Conservation (phyloP, 2,113 vertebrate species). For the Pyxicephalus adspersus region DNA sequence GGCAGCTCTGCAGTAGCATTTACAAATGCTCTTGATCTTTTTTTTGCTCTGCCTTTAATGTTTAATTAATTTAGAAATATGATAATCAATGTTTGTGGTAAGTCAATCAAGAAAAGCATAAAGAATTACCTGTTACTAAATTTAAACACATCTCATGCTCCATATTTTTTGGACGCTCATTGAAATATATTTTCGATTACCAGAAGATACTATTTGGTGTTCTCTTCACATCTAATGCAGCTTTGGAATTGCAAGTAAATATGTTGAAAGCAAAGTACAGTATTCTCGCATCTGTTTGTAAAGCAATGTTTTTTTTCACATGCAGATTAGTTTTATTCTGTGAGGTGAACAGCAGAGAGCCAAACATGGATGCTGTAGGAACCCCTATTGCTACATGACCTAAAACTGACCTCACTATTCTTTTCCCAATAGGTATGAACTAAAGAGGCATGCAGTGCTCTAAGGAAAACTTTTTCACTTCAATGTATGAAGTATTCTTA, state of each 20-base stretch:
- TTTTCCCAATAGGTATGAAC: slow-evolving; percentile 54
- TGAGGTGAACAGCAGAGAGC: slow-evolving; percentile 34
- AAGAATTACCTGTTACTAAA: slow-evolving; percentile 11
- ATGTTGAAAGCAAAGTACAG: slow-evolving; percentile 27
- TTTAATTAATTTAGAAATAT: slow-evolving; percentile 55
- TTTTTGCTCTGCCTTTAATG: slow-evolving; percentile 46
- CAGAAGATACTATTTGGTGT: not conserved
- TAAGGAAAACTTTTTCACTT: slow-evolving; percentile 14
- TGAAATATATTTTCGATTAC: not conserved
- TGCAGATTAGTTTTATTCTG: slow-evolving; percentile 44
- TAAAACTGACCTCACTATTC: slow-evolving; percentile 49
- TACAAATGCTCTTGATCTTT: slow-evolving; percentile 49
- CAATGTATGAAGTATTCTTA: not conserved
- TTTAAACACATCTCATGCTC: not conserved
- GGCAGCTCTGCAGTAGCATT: slow-evolving; percentile 53
- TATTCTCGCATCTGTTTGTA: slow-evolving; percentile 47
- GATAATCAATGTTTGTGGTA: slow-evolving; percentile 46
- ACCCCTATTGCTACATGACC: slow-evolving; percentile 54
- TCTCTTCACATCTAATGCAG: not conserved
- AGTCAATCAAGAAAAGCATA: slow-evolving; percentile 28
- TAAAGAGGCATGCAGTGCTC: slow-evolving; percentile 43
- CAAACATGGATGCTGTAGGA: slow-evolving; percentile 37
- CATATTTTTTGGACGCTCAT: not conserved
- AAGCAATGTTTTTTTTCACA: slow-evolving; percentile 52
- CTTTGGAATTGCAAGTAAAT: not conserved